These are phyloP conservation scores for Platyrinchus mystaceus DNA, from an alignment of 2,797 vertebrate genomes.

Conservation along the genomic window DNA sequence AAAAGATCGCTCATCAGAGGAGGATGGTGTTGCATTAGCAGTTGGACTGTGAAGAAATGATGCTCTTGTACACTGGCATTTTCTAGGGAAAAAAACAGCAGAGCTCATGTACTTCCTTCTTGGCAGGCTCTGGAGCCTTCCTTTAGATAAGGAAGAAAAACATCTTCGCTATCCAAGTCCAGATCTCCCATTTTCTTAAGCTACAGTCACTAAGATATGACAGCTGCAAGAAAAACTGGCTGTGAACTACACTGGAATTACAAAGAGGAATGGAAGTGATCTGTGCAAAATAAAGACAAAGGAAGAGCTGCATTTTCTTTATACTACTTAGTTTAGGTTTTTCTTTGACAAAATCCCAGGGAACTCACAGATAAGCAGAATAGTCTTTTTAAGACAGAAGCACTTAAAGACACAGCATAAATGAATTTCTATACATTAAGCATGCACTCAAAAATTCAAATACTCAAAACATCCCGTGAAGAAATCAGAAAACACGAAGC, in stretches of 20 bases:
- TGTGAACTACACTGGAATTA: conserved; percentile 9
- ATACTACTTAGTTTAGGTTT: not conserved
- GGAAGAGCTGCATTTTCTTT: not conserved
- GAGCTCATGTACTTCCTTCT: conserved; percentile 35
- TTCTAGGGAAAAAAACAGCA: conserved; percentile 19
- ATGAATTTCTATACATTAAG: not conserved
- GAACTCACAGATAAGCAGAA: not conserved
- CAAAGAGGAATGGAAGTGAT: not conserved
- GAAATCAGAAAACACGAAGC: not conserved
- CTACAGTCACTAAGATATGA: conserved; percentile 7
- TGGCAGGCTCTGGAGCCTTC: conserved; percentile 42
- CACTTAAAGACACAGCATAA: not conserved
- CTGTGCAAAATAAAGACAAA: not conserved
- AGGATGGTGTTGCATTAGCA: conserved; percentile 17
- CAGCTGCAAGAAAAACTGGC: conserved; percentile 31
- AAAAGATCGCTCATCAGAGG: not conserved
- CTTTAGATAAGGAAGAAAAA: conserved; percentile 26
- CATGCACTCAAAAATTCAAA: not conserved
- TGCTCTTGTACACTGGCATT: conserved; percentile 31
- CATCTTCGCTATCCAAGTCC: conserved; percentile 16
- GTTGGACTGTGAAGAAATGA: conserved; percentile 13
- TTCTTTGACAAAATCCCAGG: not conserved
- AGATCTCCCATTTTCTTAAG: conserved; percentile 26
- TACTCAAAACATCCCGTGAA: not conserved
- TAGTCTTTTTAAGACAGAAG: not conserved